Evolutionary conservation across 2,888 invertebrate species (phyloP).

Genomic region (Cyrtodaria siliqua): DNA sequence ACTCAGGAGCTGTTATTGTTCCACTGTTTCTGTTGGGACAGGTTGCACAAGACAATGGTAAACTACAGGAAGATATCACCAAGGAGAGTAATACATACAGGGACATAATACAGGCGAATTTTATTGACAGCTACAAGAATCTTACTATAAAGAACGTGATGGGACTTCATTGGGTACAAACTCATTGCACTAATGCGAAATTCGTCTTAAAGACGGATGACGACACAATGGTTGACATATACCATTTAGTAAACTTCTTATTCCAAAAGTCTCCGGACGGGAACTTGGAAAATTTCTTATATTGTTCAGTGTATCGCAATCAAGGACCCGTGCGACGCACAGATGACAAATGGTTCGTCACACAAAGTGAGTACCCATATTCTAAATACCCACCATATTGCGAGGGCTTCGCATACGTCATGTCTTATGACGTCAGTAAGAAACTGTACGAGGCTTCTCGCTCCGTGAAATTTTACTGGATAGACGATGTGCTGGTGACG

Average conservation of each 20-base stretch:
- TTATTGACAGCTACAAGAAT: slow-evolving; percentile 83
- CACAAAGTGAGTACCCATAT: slow-evolving; percentile 66
- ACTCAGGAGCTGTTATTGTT: slow-evolving; percentile 42
- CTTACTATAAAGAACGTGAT: slow-evolving; percentile 84
- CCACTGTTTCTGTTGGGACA: slow-evolving; percentile 64
- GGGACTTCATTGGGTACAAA: slow-evolving; percentile 77
- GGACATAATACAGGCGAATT: slow-evolving; percentile 78
- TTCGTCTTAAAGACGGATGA: slow-evolving; percentile 84
- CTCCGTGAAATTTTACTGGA: slow-evolving; percentile 69
- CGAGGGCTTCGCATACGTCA: slow-evolving; percentile 74
- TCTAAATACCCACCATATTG: slow-evolving; percentile 75
- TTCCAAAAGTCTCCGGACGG: slow-evolving; percentile 46
- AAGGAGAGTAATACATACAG: slow-evolving; percentile 49
- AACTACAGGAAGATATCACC: slow-evolving; percentile 44
- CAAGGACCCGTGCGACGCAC: slow-evolving; percentile 55
- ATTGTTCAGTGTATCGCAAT: slow-evolving; percentile 68
- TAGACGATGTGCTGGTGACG: slow-evolving; percentile 80
- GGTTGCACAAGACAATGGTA: slow-evolving; percentile 14
- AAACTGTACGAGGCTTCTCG: slow-evolving; percentile 62
- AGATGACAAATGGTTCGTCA: slow-evolving; percentile 73
- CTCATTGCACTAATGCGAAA: slow-evolving; percentile 79
- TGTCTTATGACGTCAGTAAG: slow-evolving; percentile 55
- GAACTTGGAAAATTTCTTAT: slow-evolving; percentile 61
- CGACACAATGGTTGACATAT: slow-evolving; percentile 84
- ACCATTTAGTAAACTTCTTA: slow-evolving; percentile 87